These are phyloP conservation scores for Adoxophyes honmai DNA, from an alignment of 1,140 invertebrate genomes.

Conservation along the genomic window DNA sequence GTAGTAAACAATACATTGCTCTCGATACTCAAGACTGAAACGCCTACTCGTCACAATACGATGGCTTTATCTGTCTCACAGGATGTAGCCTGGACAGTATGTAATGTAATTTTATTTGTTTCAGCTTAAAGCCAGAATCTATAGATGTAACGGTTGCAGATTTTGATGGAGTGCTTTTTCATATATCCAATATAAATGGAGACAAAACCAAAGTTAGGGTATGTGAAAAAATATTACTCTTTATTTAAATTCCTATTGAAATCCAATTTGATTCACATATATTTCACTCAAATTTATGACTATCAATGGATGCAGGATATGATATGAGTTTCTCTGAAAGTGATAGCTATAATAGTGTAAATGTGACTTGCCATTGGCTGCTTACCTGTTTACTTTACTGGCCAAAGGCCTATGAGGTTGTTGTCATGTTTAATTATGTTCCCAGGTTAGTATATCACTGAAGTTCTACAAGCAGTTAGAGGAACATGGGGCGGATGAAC, in stretches of 20 bases:
- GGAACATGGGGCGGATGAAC: slow-evolving; percentile 98
- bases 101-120: slow-evolving; percentile 54
- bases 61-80: slow-evolving; percentile 21
- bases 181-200: slow-evolving; percentile 97
- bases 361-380: too few relatives aligned
- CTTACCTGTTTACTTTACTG: too few relatives aligned
- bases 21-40: slow-evolving; percentile 27
- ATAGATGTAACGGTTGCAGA: slow-evolving; percentile 96
- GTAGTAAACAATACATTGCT: slow-evolving; percentile 54
- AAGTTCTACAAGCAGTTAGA: slow-evolving; percentile 99
- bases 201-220: slow-evolving; percentile 98
- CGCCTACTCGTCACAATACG: slow-evolving; percentile 23
- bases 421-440: slow-evolving; percentile 26
- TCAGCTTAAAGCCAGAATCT: slow-evolving; percentile 95
- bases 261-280: background rate
- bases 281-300: background rate
- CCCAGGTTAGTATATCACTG: slow-evolving; percentile 97
- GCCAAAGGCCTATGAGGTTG: too few relatives aligned
- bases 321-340: too few relatives aligned
- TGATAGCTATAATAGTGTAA: too few relatives aligned
- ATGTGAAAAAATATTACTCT: slow-evolving; percentile 60
- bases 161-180: slow-evolving; percentile 99
- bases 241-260: too few relatives aligned
- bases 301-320: too few relatives aligned
- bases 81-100: slow-evolving; percentile 34